These are phyloP conservation scores for Steinernema feltiae DNA, from an alignment of 1,140 invertebrate genomes.

Conservation along the genomic window DNA sequence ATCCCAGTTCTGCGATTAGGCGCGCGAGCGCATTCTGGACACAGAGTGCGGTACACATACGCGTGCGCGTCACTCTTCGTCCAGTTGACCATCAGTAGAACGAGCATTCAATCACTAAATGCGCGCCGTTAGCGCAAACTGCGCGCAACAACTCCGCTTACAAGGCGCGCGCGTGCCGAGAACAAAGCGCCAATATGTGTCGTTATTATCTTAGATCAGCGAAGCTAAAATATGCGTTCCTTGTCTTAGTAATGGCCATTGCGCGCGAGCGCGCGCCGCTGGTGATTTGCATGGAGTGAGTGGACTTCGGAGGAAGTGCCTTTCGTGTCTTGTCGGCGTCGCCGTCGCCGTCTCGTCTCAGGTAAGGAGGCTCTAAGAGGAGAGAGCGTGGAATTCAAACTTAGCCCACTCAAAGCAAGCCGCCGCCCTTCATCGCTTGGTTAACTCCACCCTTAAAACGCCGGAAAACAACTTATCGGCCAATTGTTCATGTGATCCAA, in stretches of 20 bases:
- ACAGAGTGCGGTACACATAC: neutral
- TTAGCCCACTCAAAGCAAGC: neutral
- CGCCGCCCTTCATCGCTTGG: neutral
- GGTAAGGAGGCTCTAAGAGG: conserved; percentile 1
- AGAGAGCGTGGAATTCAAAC: neutral
- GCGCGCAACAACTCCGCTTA: no score
- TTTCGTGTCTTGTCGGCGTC: neutral
- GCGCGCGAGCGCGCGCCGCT: neutral
- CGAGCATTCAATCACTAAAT: conserved; percentile 9
- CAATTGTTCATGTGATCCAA: conserved; percentile 8
- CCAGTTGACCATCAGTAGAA: conserved; percentile 9
- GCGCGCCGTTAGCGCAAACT: neutral
- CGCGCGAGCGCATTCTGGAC: neutral
- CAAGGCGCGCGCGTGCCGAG: no score
- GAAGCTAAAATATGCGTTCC: conserved; percentile 6
- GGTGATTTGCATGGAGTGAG: neutral
- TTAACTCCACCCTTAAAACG: conserved; percentile 8
- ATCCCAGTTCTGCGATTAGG: conserved; percentile 13
- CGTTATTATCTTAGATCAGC: conserved; percentile 14
- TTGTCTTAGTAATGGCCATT: neutral
- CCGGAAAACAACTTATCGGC: conserved; percentile 6
- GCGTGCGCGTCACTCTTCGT: neutral
- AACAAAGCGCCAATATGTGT: conserved; percentile 8
- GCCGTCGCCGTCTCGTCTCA: neutral
- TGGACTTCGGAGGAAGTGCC: neutral